Conservation (phyloP, 2,797 vertebrate genomes). For the Acanthopagrus latus region DNA sequence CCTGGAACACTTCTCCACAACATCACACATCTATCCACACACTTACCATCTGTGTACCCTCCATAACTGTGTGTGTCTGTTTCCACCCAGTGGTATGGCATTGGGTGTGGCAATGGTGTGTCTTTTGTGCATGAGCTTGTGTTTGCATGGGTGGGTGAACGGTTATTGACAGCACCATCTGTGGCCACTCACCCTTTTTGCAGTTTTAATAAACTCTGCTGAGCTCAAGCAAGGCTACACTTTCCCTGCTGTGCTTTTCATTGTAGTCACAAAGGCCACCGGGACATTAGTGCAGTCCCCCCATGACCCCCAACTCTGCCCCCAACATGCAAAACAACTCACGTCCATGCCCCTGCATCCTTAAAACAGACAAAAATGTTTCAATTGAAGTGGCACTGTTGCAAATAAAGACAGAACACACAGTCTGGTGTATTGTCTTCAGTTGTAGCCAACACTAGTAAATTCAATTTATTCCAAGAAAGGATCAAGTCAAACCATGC, state of each 20-base stretch:
- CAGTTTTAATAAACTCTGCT: slow-evolving; percentile 83
- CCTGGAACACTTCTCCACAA: slow-evolving; percentile 43
- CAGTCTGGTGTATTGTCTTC: slow-evolving; percentile 39
- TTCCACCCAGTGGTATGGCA: slow-evolving; percentile 43
- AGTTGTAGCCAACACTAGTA: slow-evolving; percentile 38
- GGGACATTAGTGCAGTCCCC: slow-evolving; percentile 35
- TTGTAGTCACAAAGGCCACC: slow-evolving; percentile 68
- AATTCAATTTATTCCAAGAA: slow-evolving; percentile 30
- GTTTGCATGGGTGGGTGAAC: slow-evolving; percentile 68
- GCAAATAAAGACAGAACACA: slow-evolving; percentile 21
- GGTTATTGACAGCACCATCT: slow-evolving; percentile 85
- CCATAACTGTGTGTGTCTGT: slow-evolving; percentile 26
- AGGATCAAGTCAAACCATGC: slow-evolving; percentile 21
- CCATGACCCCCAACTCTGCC: slow-evolving; percentile 26
- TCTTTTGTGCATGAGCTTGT: slow-evolving; percentile 48
- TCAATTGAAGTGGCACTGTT: slow-evolving; percentile 50
- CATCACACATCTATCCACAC: slow-evolving; percentile 55
- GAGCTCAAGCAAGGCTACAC: slow-evolving; percentile 56
- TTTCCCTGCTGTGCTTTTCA: slow-evolving; percentile 80
- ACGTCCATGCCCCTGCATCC: slow-evolving; percentile 14
- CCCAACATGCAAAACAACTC: neutral
- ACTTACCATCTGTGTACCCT: slow-evolving; percentile 66
- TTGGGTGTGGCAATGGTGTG: slow-evolving; percentile 60
- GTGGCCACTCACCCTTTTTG: slow-evolving; percentile 76
- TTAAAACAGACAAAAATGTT: slow-evolving; percentile 55